Evolutionary conservation across 2,113 vertebrate genomes (phyloP).

Genomic region (Mirza zaza): DNA sequence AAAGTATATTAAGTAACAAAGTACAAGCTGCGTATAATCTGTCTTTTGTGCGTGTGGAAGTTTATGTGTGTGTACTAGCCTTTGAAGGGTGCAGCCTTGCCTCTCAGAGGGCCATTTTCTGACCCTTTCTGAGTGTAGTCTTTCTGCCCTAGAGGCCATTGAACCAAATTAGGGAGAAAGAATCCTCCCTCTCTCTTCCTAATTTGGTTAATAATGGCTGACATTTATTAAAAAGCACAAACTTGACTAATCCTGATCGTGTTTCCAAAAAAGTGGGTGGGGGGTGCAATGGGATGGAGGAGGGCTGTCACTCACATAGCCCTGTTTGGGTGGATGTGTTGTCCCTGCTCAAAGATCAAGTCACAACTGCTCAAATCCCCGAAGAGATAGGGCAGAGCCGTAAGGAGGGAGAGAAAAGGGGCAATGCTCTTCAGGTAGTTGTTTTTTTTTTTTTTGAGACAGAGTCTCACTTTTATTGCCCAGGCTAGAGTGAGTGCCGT

Average conservation of each 20-base stretch:
- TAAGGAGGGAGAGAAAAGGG: neutral
- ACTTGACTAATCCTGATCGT: neutral
- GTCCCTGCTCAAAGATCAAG: neutral
- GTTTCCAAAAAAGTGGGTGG: neutral
- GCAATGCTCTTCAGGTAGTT: neutral
- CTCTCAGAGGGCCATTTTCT: neutral
- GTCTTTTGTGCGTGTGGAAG: neutral
- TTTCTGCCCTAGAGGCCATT: neutral
- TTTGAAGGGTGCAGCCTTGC: neutral
- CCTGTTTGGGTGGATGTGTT: neutral
- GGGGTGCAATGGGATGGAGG: too few species aligned
- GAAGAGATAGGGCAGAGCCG: neutral
- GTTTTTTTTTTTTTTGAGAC: too few species aligned
- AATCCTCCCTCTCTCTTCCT: neutral
- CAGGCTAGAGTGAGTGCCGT: too few species aligned
- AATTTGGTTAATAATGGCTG: neutral
- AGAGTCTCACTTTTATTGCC: too few species aligned
- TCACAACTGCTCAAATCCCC: neutral
- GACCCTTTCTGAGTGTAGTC: neutral
- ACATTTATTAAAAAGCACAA: constrained; percentile 20
- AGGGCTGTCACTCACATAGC: neutral
- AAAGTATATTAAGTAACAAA: neutral
- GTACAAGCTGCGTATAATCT: neutral
- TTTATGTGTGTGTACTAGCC: neutral
- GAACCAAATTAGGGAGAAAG: neutral